These are phyloP conservation scores for Pelodiscus sinensis DNA, from an alignment of 2,113 vertebrate species.

Conservation along the genomic window DNA sequence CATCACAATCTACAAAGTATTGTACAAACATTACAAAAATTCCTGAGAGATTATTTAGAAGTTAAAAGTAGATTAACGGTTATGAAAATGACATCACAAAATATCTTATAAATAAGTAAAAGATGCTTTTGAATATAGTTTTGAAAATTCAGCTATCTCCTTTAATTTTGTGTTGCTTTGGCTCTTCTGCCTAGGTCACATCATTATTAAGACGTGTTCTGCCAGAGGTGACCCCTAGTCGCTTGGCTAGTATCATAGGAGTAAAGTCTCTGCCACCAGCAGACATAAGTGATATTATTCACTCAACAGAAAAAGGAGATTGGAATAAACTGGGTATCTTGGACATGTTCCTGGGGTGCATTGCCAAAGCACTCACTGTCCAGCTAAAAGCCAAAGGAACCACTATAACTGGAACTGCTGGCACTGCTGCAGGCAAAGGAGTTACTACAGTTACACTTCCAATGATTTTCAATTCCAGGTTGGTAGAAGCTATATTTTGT, in stretches of 20 bases:
- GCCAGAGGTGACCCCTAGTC: constrained; percentile 94
- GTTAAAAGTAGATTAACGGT: neutral
- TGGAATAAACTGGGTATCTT: constrained; percentile 97
- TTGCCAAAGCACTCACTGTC: constrained; percentile 97
- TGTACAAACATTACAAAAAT: neutral
- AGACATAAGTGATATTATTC: constrained; percentile 99
- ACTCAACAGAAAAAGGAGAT: constrained; percentile 98
- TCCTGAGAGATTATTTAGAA: neutral
- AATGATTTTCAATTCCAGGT: constrained; percentile 99
- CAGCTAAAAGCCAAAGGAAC: constrained; percentile 99
- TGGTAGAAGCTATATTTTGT: neutral
- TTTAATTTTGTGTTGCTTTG: neutral
- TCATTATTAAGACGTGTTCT: constrained; percentile 94
- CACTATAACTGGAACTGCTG: constrained; percentile 92
- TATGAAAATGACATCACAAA: neutral
- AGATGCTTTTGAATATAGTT: neutral
- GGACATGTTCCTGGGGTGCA: constrained; percentile 99
- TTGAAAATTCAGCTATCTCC: neutral
- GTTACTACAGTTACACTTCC: constrained; percentile 97
- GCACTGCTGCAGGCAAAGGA: constrained; percentile 94
- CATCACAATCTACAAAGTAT: neutral
- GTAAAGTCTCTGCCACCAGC: constrained; percentile 97
- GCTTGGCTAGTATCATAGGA: constrained; percentile 96
- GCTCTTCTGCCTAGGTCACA: constrained; percentile 85
- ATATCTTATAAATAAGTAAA: neutral